These are phyloP conservation scores for Bugula neritina DNA, from an alignment of 2,888 invertebrate genomes.

Conservation along the genomic window DNA sequence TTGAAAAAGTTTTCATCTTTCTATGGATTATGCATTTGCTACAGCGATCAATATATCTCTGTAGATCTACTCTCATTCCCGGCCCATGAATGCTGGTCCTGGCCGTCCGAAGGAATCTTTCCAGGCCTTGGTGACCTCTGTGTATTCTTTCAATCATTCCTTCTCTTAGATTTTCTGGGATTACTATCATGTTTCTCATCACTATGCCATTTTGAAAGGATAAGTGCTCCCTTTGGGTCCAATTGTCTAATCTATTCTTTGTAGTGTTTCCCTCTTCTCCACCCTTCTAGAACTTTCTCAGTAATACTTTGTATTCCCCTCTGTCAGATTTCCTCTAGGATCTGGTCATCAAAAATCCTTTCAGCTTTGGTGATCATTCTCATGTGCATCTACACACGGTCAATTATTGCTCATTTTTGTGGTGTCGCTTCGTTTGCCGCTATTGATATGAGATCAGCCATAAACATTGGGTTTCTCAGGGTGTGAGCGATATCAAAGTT, in stretches of 20 bases:
- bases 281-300: not conserved
- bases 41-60: conserved; percentile 26
- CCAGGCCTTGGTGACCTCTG: conserved; percentile 29
- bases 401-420: not conserved
- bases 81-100: conserved; percentile 30
- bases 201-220: conserved; percentile 26
- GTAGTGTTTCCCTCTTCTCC: not conserved
- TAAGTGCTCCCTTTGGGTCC: not conserved
- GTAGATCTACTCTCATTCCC: too few species aligned
- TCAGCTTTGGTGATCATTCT: not conserved
- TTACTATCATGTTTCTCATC: conserved; percentile 29
- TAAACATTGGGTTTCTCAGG: not conserved
- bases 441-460: not conserved
- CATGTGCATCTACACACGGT: not conserved
- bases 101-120: conserved; percentile 29
- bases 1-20: conserved; percentile 22
- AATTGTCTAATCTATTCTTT: not conserved
- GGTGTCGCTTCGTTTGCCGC: not conserved
- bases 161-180: conserved; percentile 27
- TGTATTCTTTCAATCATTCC: conserved; percentile 28
- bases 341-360: not conserved
- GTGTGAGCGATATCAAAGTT: not conserved
- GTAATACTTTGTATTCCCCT: not conserved
- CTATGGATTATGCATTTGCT: conserved; percentile 19
- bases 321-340: not conserved